These are phyloP conservation scores for Limosa lapponica DNA, from an alignment of 2,797 vertebrate species.

Conservation along the genomic window DNA sequence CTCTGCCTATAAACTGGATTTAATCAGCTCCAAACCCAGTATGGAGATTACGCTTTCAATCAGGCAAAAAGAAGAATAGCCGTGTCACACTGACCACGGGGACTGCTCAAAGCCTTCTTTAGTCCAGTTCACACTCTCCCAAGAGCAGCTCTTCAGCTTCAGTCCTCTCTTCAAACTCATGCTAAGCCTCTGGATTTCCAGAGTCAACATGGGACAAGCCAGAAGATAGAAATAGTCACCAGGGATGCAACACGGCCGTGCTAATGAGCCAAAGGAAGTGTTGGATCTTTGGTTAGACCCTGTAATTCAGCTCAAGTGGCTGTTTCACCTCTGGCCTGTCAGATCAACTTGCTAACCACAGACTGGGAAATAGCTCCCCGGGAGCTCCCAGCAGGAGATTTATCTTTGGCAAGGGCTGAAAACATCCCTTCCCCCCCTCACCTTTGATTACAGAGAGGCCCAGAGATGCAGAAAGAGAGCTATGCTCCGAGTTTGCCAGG, in stretches of 20 bases:
- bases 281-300: constrained; percentile 40
- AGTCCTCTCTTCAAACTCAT: background rate
- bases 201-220: constrained; percentile 42
- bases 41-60: background rate
- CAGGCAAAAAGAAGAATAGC: background rate
- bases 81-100: background rate
- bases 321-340: constrained; percentile 46
- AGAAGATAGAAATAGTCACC: constrained; percentile 40
- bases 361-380: constrained; percentile 18
- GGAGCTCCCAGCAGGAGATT: constrained; percentile 27
- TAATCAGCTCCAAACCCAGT: background rate
- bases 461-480: background rate
- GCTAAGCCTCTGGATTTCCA: constrained; percentile 40
- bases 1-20: background rate
- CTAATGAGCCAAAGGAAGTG: constrained; percentile 39
- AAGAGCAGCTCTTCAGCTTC: background rate
- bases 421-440: background rate
- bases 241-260: background rate
- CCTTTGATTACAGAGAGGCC: constrained; percentile 11
- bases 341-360: constrained; percentile 51
- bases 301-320: constrained; percentile 47
- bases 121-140: background rate
- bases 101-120: background rate
- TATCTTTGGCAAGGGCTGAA: constrained; percentile 1
- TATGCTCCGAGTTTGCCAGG: background rate